Percentiles rank a stretch among this genome's conserved stretches.
Conservation (phyloP, 2,113 vertebrate genomes). For the Ptilorrhoa leucosticta region DNA sequence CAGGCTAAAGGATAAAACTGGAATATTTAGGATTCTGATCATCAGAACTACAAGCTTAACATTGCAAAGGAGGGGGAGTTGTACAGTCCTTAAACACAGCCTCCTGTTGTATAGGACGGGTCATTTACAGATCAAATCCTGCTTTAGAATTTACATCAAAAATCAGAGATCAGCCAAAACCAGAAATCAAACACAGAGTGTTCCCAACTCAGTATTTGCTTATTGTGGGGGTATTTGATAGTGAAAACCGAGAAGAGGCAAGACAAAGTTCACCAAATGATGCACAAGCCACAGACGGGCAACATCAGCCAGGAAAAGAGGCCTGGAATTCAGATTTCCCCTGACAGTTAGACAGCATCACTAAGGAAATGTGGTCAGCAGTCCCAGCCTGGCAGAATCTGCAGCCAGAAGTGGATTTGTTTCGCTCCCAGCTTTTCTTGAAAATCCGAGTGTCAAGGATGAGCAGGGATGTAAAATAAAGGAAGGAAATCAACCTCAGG, state of each 20-base stretch:
- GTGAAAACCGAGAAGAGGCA: background rate
- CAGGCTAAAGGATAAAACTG: background rate
- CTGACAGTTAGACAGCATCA: background rate
- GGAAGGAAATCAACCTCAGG: background rate
- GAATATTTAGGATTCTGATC: background rate
- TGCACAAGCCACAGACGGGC: background rate
- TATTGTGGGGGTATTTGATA: background rate
- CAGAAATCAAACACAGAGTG: background rate
- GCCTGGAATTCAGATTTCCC: background rate
- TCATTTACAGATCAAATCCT: background rate
- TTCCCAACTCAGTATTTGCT: background rate
- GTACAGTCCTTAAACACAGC: fast-evolving
- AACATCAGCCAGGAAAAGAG: background rate
- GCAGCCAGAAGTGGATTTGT: background rate
- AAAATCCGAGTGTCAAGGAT: background rate
- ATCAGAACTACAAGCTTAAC: fast-evolving
- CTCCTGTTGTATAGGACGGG: fast-evolving
- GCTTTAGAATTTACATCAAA: background rate
- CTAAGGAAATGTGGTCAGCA: background rate
- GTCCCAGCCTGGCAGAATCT: background rate
- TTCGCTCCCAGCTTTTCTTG: background rate
- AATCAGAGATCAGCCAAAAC: background rate
- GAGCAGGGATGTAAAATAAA: background rate
- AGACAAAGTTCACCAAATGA: background rate
- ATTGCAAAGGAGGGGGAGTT: background rate